Base-by-base conservation (phyloP, 2,888 invertebrate genomes). In the Aphrophora alni region DNA sequence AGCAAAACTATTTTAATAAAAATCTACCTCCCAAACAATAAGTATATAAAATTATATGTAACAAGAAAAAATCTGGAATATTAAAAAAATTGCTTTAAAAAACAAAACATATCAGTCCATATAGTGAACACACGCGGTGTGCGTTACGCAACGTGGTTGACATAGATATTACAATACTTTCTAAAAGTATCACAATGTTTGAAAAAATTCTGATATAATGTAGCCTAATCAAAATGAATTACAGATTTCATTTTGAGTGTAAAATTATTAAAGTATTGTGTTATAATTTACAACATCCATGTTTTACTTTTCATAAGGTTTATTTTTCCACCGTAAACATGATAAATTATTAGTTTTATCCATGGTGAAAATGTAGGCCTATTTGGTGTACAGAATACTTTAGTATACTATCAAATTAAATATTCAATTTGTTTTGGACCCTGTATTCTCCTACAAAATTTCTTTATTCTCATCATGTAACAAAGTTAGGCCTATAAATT, bases 1-100 rank as follows among this genome's bases (percentile, higher is more conserved):
- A 59, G 59, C 59, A 59, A 59, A 44, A 59, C 59, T 59, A 59
- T 59, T 59, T 59, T 59, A 59, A 59, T 59, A 59, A 59, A 59
- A 59, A 59, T 59, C 59, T 59, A 59, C 59, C 59, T 59, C 21
- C 59, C 59, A 59, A 59, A 59, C 59, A 59, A 44, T 14, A 44
- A 44, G 14, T 59, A 59, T 21, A 59, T 21, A 59, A 59, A 59
- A 21, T 59, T 59, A 59, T 59, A 59, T 59, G 59, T 59, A 59
- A 59, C 59, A 59, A 59, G 21, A 59, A 59, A 59, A 59, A 59
- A 59, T 12, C 59, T 59, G 59, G 59, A 59, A 59, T 59, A 59
- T 59, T n/a, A 59, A 59, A 33, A 33, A 59, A 21, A n/a, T 2
- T 59, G 4, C 2, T 59, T 59, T n/a, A 21, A 59, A 21, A 59